A percentile compares a stretch with the other conserved stretches of the same genome.
Evolutionary conservation across 2,797 vertebrate genomes (phyloP).

Genomic region (Coregonus sp.): DNA sequence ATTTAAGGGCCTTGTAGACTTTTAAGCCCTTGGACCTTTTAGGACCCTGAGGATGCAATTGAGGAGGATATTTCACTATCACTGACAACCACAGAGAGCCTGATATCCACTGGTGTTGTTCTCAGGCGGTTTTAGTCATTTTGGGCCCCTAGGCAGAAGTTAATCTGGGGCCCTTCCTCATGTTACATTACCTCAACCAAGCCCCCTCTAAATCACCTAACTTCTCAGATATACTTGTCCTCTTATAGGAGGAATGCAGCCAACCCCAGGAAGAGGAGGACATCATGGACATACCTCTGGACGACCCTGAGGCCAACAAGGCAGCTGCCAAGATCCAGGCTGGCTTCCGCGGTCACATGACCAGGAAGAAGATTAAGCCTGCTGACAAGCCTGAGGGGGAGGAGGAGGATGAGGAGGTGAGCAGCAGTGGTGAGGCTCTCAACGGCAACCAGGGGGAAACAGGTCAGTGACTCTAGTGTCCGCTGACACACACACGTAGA

Average conservation of each 20-base stretch:
- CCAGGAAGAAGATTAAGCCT: slow-evolving; percentile 97
- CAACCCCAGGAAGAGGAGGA: slow-evolving; percentile 91
- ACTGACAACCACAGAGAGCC: no score
- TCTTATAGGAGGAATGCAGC: slow-evolving; percentile 85
- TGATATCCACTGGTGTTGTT: not conserved
- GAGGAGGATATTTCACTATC: no score
- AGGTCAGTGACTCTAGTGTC: slow-evolving; percentile 65
- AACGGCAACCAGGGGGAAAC: slow-evolving; percentile 70
- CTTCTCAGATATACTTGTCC: not conserved
- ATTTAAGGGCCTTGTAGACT: no score
- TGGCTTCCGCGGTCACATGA: slow-evolving; percentile 98
- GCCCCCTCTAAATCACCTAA: not conserved
- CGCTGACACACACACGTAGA: no score
- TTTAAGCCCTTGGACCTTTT: no score
- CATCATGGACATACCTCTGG: slow-evolving; percentile 95
- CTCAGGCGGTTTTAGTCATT: not conserved
- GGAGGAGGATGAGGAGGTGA: slow-evolving; percentile 77
- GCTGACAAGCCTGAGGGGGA: slow-evolving; percentile 88
- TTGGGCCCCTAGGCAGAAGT: not conserved
- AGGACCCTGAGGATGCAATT: no score
- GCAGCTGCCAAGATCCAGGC: slow-evolving; percentile 98
- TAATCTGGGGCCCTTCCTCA: not conserved
- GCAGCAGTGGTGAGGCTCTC: slow-evolving; percentile 80
- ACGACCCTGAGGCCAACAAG: slow-evolving; percentile 94
- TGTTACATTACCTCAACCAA: not conserved